Base-by-base conservation (phyloP, 2,113 vertebrate genomes). In the Spheniscus mendiculus region DNA sequence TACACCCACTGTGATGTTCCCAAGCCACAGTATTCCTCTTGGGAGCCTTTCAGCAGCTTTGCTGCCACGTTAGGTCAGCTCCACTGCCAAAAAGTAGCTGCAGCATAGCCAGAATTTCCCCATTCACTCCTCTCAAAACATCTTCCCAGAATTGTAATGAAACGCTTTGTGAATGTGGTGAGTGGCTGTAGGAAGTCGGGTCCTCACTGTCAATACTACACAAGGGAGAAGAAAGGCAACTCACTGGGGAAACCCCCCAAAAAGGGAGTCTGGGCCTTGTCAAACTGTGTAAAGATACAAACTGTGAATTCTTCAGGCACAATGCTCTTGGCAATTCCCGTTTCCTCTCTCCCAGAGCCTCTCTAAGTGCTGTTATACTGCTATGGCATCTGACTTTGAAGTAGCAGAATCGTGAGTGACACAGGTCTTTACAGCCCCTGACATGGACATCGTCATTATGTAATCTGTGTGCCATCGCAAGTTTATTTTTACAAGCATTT, bases 401-500 rank as follows among this genome's bases (percentile, higher is more conserved):
- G 89, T 34, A 89, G 83, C 38, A 47, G 90, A 95, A 77, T 5
- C 61, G 25, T 92, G 90, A 95, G 55, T 95, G 97, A 91, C 96
- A 89, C 55, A 13, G 90, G 85, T 53, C 90, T 76, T 95, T 66
- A 95, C 86, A 92, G 87, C 29, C 70, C 78, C 70, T 93, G 95
- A 93, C 96, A 88, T 2, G 70, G 88, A 25, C 90, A 49, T 38
- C 25, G 83, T 42, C 91, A 66, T 96, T 95, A 94, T 49, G 38
- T 83, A 95, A 95, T 22, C 90, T 9, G 2, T 30, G 66, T 95
- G 90, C 86, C 95, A 85, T 52, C 78, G 55, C 70, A 73, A 6
- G 74, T 91, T 96, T 95, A 95, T 92, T 93, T 87, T 83, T 42
- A 87, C 89, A 86, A 70, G 82, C 59, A 22, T 78, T 90, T 86